phyloP scores from a whole-genome alignment of 2,797 vertebrate genomes.

The Glossophaga mutica region DNA sequence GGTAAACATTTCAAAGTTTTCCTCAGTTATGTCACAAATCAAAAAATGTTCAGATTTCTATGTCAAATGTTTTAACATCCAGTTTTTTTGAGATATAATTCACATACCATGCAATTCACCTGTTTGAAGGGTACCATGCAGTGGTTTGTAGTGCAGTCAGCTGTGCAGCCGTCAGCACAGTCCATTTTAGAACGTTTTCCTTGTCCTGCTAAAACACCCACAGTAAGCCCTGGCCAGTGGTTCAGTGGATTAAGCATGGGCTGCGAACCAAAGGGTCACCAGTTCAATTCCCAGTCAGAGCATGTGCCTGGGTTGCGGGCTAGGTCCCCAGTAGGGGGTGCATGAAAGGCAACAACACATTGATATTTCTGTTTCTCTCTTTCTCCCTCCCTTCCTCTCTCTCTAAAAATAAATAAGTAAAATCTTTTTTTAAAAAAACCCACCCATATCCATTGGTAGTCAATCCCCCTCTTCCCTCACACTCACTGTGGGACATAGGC shows the following conservation, averaged over 20 bases:
- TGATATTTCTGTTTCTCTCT: no score
- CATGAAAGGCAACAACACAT: no score
- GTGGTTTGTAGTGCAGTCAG: not conserved
- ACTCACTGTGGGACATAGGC: not conserved
- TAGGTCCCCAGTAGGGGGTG: no score
- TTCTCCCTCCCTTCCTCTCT: no score
- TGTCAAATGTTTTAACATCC: conserved; percentile 12
- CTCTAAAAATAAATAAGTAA: no score
- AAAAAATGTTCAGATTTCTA: not conserved
- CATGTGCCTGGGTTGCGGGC: no score
- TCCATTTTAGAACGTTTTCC: not conserved
- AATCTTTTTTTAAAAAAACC: no score
- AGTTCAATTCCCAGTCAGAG: no score
- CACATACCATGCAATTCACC: not conserved
- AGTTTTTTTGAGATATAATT: not conserved
- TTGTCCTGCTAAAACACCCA: not conserved
- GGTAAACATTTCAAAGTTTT: not conserved
- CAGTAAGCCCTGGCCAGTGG: no score
- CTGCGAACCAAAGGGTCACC: no score
- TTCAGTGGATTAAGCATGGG: no score
- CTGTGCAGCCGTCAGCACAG: not conserved
- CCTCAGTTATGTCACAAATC: not conserved
- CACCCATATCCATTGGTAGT: not conserved
- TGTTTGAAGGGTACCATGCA: not conserved
- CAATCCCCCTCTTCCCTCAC: not conserved